Base-by-base conservation (phyloP, 2,888 invertebrate genomes). In the Perizoma affinitatum region DNA sequence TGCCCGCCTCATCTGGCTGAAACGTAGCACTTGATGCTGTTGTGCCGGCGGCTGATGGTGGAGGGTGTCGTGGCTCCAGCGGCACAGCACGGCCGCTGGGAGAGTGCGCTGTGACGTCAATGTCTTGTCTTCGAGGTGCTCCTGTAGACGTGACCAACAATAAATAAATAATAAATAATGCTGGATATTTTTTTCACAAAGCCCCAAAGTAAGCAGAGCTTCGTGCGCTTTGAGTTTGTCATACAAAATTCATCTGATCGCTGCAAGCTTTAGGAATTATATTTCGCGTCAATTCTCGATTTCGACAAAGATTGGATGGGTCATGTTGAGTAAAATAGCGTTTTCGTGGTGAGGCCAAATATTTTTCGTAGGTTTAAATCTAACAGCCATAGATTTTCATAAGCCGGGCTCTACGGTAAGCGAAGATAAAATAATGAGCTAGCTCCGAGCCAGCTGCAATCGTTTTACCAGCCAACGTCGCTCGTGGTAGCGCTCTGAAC, bases 1-100 rank as follows among this genome's bases (percentile, higher is more conserved):
- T 97, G 59, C 99, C 99, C 43, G 98, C 96, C 91, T 99, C 99
- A 74, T 98, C 97, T 0, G 99, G 99, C 80, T 98, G 97, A 87
- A 99, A 99, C 75, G 97, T 98, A 69, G 99, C 98, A 71, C 97
- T 97, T 81, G 98, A 92, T 36, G 91, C 90, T 0, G 92, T 98
- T 55, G 97, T 97, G 58, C 97, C 97, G 48, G 96, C 96, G n/a
- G 96, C 95, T 66, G 96, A 96, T 46, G 95, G 95, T n/a, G 97
- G 95, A 0, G 97, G 97, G 82, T 91, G 91, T 0, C 90, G 83
- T 0, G 90, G 77, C 45, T 87, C 79, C 2, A 92, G 64, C 0
- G 88, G 86, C 58, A 97, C 94, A 0, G 96, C 94, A 48, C 96
- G 94, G 9, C 98, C 98, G 52, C 96, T 96, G 0, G 99, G 99